These are phyloP conservation scores for Drosophila lutescens DNA, from an alignment of 2,888 invertebrate species.

Conservation along the genomic window DNA sequence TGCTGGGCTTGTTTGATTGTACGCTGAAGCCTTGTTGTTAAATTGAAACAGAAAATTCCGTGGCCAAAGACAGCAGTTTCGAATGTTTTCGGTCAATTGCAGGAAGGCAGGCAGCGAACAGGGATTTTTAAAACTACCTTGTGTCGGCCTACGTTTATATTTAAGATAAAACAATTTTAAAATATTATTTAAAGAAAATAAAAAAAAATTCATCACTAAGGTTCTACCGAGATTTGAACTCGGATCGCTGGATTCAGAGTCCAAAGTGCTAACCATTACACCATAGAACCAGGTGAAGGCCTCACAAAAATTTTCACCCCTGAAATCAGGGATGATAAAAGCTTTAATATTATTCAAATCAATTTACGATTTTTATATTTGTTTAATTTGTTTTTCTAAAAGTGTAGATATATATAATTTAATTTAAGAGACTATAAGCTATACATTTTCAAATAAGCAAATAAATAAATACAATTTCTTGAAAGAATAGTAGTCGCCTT, in stretches of 20 bases:
- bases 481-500: neutral
- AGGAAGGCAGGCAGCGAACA: neutral
- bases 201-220: conserved; percentile 35
- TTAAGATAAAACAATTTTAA: neutral
- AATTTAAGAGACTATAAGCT: too few relatives aligned
- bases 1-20: conserved; percentile 25
- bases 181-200: neutral
- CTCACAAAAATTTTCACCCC: neutral
- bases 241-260: conserved; percentile 84
- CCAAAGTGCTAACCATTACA: conserved; percentile 80
- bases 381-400: too few relatives aligned
- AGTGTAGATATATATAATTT: too few relatives aligned
- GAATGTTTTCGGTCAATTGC: conserved; percentile 34
- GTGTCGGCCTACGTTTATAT: neutral
- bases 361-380: too few relatives aligned
- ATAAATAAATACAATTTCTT: too few relatives aligned
- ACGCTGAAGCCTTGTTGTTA: conserved; percentile 38
- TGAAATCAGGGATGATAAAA: neutral
- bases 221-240: conserved; percentile 85
- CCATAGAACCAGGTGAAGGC: conserved; percentile 68
- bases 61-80: conserved; percentile 26
- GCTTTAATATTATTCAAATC: neutral
- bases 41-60: conserved; percentile 45
- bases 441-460: too few relatives aligned
- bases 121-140: neutral